Evolutionary conservation across 2,797 vertebrate species (phyloP).

Genomic region (Rhyacichthys aspro): DNA sequence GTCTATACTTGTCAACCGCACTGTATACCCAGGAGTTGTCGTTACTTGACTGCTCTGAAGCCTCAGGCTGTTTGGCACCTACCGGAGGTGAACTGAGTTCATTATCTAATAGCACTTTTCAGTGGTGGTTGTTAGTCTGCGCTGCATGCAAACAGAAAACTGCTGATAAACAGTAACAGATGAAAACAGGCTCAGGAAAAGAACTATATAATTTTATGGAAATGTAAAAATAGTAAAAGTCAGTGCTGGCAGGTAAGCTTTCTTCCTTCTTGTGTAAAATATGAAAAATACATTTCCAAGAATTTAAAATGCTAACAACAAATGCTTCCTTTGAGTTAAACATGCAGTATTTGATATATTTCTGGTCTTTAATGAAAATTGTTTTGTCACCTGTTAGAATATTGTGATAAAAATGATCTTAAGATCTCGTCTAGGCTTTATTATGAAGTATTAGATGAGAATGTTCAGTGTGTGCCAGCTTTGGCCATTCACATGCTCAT

Average conservation of each 20-base stretch:
- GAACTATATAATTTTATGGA: constrained; percentile 11
- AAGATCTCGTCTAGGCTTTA: no score
- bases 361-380: no score
- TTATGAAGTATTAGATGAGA: no score
- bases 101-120: constrained; percentile 73
- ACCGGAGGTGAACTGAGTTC: constrained; percentile 65
- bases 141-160: constrained; percentile 57
- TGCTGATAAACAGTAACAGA: constrained; percentile 26
- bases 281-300: constrained; percentile 29
- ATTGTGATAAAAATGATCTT: no score
- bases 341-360: no score
- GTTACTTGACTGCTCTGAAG: constrained; percentile 70
- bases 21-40: constrained; percentile 69
- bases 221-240: constrained; percentile 9
- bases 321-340: no score
- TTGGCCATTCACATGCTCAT: no score
- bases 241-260: constrained; percentile 19
- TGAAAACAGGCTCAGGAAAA: constrained; percentile 20
- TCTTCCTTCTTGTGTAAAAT: neutral
- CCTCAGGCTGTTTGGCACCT: constrained; percentile 71
- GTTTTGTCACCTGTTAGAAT: no score
- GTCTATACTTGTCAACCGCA: constrained; percentile 54
- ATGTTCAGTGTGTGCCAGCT: no score
- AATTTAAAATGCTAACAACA: constrained; percentile 13
- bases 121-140: constrained; percentile 44